Percentiles rank a stretch among this genome's conserved stretches.
These are phyloP conservation scores for Furcifer pardalis DNA, from an alignment of 2,797 vertebrate genomes.

Conservation along the genomic window DNA sequence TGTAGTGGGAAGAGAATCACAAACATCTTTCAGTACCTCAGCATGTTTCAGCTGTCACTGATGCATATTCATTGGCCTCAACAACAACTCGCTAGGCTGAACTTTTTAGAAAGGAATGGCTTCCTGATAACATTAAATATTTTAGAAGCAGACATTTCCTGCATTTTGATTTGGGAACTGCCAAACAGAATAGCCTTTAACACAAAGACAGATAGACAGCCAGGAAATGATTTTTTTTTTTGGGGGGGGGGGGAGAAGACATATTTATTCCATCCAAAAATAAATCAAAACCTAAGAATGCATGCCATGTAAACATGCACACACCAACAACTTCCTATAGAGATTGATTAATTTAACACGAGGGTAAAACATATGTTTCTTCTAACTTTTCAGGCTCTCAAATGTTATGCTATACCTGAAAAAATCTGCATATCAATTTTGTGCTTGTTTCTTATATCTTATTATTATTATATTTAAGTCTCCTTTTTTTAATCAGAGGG, in stretches of 20 bases:
- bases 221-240: neutral
- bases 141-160: neutral
- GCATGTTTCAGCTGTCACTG: neutral
- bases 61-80: neutral
- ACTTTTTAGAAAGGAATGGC: neutral
- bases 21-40: neutral
- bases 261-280: too few species aligned
- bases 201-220: too few species aligned
- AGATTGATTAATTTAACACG: conserved; percentile 11
- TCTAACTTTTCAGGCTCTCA: neutral
- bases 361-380: neutral
- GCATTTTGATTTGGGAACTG: neutral
- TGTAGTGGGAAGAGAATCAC: neutral
- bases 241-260: neutral
- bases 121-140: conserved; percentile 12
- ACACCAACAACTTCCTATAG: too few species aligned
- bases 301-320: too few species aligned
- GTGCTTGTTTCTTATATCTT: conserved; percentile 5
- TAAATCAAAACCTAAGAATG: too few species aligned
- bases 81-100: neutral
- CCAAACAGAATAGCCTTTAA: neutral
- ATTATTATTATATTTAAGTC: conserved; percentile 1
- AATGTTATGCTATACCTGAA: neutral
- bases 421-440: neutral
- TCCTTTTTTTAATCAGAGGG: too few species aligned